Evolutionary conservation across 2,888 invertebrate species (phyloP), one percentile per base, ranked within the genome.

Genomic region (Dastarcus helophoroides): DNA sequence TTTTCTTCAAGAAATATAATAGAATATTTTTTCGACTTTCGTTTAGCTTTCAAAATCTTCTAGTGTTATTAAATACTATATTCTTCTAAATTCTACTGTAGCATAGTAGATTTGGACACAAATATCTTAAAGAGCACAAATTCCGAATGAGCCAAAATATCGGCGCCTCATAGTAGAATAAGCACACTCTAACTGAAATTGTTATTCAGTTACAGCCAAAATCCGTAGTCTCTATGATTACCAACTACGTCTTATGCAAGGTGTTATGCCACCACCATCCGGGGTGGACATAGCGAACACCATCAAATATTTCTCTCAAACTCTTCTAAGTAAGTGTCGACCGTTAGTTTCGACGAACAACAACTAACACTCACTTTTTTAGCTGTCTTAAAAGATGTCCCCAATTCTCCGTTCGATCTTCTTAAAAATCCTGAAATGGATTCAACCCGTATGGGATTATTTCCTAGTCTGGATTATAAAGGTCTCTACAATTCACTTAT

Each of bases 371-470:
- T 6, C 37, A 33, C 40, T 28, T 46, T 60, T 56, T 40, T 52
- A 86, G 97, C 91, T 62, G 85, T 98, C 38, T 69, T 97, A 40
- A 95, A 93, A 67, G 97, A 98, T 74, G 93, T 95, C 31, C 86
- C 89, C 11, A 82, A 81, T 46, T 88, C 90, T 8, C 91, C 94
- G 3, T 69, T 90, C 42, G 89, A 91, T 58, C 84, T 91, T 74
- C 77, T 93, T 43, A 81, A 85, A 40, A 79, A 80, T 41, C 79
- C 89, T 13, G 82, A 85, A 54, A 79, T 83, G 60, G 94, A 95
- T 62, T 68, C 74, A 1, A 76, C 78, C 29, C 72, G 97, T 32
- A 83, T 93, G 76, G 77, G 82, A 14, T 72, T 95, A 28, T 97
- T 91, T 63, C 97, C 97, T 5, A 94, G 85, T 64, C 71, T 98